These are phyloP conservation scores for Phenganax subtilis DNA, from an alignment of 92 coral and sea anemone species.

Conservation along the genomic window DNA sequence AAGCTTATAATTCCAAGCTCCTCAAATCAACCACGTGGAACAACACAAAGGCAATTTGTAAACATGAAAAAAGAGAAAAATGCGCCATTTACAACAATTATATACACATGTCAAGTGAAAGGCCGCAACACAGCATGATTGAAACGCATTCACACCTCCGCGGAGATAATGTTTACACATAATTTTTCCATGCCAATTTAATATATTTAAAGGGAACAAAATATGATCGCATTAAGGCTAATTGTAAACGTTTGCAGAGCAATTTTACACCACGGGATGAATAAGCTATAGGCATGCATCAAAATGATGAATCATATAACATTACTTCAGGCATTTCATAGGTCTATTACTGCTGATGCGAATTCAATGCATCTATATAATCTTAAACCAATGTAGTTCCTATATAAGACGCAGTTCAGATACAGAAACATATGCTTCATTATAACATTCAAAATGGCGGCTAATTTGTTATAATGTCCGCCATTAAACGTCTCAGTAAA, in stretches of 20 bases:
- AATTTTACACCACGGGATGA: not conserved
- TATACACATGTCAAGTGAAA: constrained; percentile 27
- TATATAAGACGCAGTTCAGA: too few relatives aligned
- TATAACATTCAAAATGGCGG: too few relatives aligned
- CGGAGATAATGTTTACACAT: constrained; percentile 7
- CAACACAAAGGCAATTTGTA: constrained; percentile 42
- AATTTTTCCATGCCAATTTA: constrained; percentile 14
- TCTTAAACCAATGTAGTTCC: too few relatives aligned
- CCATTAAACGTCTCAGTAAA: too few relatives aligned
- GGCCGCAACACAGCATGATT: not conserved
- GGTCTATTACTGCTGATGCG: too few relatives aligned
- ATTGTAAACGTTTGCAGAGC: constrained; percentile 10
- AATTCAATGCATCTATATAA: too few relatives aligned
- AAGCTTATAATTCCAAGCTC: not conserved
- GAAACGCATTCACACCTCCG: not conserved
- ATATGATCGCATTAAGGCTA: constrained; percentile 9
- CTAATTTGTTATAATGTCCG: too few relatives aligned
- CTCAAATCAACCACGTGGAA: constrained; percentile 31
- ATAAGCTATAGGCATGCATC: not conserved
- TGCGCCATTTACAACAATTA: constrained; percentile 14
- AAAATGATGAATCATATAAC: not conserved
- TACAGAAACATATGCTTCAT: too few relatives aligned
- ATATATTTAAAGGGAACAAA: constrained; percentile 22
- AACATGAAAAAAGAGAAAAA: constrained; percentile 30
- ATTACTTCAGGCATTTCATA: too few relatives aligned